These are phyloP conservation scores for Squalus acanthias DNA, from an alignment of 2,797 vertebrate genomes.

Conservation along the genomic window DNA sequence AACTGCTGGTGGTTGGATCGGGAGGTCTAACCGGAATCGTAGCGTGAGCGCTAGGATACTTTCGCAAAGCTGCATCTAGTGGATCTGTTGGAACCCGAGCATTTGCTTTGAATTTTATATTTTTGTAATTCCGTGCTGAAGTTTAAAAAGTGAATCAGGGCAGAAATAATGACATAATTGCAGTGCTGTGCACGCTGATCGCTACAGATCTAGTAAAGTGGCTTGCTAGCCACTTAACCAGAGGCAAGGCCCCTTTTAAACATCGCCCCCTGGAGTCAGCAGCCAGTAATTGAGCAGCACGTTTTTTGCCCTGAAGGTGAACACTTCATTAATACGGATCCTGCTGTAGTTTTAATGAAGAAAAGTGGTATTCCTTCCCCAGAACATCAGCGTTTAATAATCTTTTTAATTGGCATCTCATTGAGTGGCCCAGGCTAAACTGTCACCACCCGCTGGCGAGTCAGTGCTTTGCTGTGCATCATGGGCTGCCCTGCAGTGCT, in stretches of 20 bases:
- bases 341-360: conserved; percentile 21
- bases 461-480: not conserved
- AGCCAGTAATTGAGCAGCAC: not conserved
- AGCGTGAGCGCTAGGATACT: not conserved
- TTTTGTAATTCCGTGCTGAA: not conserved
- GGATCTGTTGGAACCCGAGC: not conserved
- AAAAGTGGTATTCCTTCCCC: conserved; percentile 9
- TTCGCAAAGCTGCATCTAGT: not conserved
- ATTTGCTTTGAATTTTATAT: not conserved
- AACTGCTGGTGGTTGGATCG: too few species aligned
- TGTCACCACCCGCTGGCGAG: not conserved
- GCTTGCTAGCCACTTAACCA: not conserved
- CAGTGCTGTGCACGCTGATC: not conserved
- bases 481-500: not conserved
- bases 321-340: conserved; percentile 1
- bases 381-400: conserved; percentile 14
- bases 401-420: conserved; percentile 34
- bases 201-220: not conserved
- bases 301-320: not conserved
- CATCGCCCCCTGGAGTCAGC: too few species aligned
- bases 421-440: not conserved
- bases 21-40: not conserved
- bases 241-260: not conserved
- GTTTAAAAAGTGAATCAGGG: not conserved
- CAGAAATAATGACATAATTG: not conserved